These are phyloP conservation scores for Andrena chrysosceles DNA, from an alignment of 2,888 invertebrate genomes.

Conservation along the genomic window DNA sequence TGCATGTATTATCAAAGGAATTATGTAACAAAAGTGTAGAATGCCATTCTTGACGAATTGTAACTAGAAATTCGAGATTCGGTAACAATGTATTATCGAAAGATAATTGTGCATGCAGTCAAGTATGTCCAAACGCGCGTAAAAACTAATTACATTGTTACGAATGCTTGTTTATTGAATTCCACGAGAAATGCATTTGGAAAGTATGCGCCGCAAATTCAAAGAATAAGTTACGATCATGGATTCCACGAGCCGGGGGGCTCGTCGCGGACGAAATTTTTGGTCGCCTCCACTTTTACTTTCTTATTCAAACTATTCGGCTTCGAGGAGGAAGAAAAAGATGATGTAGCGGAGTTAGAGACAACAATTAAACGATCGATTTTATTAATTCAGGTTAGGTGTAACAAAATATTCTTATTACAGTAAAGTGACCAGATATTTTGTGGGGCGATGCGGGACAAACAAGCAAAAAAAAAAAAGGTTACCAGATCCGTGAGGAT, in stretches of 20 bases:
- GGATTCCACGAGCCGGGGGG: not conserved
- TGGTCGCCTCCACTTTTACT: conserved; percentile 19
- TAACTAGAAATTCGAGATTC: not conserved
- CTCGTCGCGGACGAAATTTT: not conserved
- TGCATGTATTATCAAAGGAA: not conserved
- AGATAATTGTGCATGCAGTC: conserved; percentile 13
- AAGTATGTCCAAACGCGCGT: conserved; percentile 1
- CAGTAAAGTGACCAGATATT: too few relatives aligned
- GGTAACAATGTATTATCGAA: conserved; percentile 31
- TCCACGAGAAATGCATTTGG: conserved; percentile 16
- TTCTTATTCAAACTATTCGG: conserved; percentile 48
- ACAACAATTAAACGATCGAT: conserved; percentile 92
- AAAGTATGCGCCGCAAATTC: conserved; percentile 11
- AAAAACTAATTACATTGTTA: conserved; percentile 19
- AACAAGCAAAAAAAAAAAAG: too few relatives aligned
- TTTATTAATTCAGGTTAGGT: conserved; percentile 88
- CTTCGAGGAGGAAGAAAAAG: conserved; percentile 85
- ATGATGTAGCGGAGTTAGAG: conserved; percentile 89
- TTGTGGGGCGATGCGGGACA: too few relatives aligned
- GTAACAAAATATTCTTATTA: not conserved
- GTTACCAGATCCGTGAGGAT: too few relatives aligned
- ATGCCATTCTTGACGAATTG: not conserved
- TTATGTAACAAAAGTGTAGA: conserved; percentile 13
- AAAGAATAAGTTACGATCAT: not conserved
- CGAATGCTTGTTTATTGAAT: conserved; percentile 14